Evolutionary conservation across 2,888 invertebrate genomes (phyloP), one percentile per base, ranked within the genome.

Genomic region (Anthoptus insignis): DNA sequence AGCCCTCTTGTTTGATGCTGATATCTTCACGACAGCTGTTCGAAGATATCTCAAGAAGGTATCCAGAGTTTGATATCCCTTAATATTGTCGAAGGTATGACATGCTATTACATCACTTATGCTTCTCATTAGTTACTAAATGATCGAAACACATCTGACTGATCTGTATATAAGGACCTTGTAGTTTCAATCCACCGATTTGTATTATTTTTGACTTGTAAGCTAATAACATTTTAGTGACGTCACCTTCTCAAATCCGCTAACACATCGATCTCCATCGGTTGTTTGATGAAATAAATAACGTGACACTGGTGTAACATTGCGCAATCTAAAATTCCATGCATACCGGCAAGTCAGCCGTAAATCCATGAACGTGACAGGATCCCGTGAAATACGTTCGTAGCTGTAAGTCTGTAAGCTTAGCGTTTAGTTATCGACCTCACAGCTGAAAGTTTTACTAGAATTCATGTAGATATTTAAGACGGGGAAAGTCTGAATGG

Each of bases 281-380:
- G 34, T 47, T 56, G 34, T 56, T 63, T 63, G 49, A 63, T 45
- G 56, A 56, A 63, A 63, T 63, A 63, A 63, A 63, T 63, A 63
- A 49, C 56, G 56, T 39, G 49, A 56, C 63, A 39, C 29, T 39
- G 61, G 47, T 32, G 19, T 56, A 37, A 56, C 24, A 56, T 56
- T 56, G 63, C 63, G 63, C 56, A 63, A 63, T 63, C 56, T 63
- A 63, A 56, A 63, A 63, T 63, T 63, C 63, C 63, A 49, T 49
- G 63, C 63, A 63, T 63, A 56, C 56, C 63, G 49, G 32, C 56
- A 63, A 63, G 56, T 63, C 63, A 63, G 56, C 47, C 63, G 63
- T 63, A 63, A 63, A 63, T 63, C 63, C 63, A 34, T n/a, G 37
- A 63, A 21, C 24, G 63, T 63, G 63, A 63, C 63, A 63, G 56